phyloP scores from a whole-genome alignment of 2,888 invertebrate genomes.

The Linyphia triangularis region DNA sequence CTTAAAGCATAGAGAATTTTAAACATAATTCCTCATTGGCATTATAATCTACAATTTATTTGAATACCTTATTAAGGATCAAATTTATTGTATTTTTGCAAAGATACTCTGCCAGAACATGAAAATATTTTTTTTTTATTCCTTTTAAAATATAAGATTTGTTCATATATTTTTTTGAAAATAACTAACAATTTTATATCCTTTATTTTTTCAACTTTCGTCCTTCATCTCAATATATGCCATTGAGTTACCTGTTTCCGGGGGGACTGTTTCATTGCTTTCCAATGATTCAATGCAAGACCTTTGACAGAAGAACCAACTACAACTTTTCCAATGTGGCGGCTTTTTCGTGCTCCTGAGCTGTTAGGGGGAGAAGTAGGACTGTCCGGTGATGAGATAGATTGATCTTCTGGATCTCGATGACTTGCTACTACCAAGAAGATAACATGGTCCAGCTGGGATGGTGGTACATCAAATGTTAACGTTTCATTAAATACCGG shows the following conservation, averaged over 20 bases:
- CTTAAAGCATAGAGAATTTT: too few species aligned
- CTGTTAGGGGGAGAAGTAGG: constrained; percentile 71
- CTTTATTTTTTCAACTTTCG: neutral
- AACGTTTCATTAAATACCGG: constrained; percentile 81
- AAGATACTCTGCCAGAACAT: neutral
- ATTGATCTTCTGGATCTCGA: constrained; percentile 71
- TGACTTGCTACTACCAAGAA: constrained; percentile 79
- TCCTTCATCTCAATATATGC: constrained; percentile 73
- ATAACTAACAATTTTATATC: neutral
- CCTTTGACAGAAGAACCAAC: constrained; percentile 73
- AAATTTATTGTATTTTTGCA: neutral
- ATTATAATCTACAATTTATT: too few species aligned
- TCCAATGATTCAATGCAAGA: constrained; percentile 73
- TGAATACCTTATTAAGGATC: neutral
- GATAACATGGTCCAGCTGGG: constrained; percentile 80
- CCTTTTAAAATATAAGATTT: neutral
- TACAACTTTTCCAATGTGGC: constrained; percentile 75
- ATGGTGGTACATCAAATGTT: constrained; percentile 80
- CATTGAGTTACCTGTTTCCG: constrained; percentile 76
- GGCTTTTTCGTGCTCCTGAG: constrained; percentile 60
- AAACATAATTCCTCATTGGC: neutral
- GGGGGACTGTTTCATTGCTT: constrained; percentile 75
- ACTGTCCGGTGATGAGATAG: constrained; percentile 71
- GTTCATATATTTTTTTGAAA: neutral
- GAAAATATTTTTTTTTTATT: neutral